A percentile compares a stretch with the other conserved stretches of the same genome.
These are phyloP conservation scores for Furcifer pardalis DNA, from an alignment of 2,797 vertebrate species.

Conservation along the genomic window DNA sequence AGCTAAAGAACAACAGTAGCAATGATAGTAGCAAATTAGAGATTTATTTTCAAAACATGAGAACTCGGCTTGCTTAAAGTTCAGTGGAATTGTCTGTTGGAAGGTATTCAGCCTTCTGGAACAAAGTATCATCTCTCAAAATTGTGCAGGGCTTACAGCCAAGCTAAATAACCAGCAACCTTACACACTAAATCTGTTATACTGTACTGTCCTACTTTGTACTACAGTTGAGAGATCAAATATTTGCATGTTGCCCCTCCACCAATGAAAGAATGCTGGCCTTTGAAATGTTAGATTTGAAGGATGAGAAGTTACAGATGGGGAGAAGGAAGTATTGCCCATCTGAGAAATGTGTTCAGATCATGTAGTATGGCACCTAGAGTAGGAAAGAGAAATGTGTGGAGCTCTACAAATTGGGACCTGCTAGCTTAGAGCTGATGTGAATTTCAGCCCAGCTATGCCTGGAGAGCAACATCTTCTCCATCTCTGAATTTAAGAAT, in stretches of 20 bases:
- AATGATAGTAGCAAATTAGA: neutral
- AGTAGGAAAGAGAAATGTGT: neutral
- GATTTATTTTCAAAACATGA: slow-evolving; percentile 13
- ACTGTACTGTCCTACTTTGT: neutral
- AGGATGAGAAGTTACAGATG: neutral
- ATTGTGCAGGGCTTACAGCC: neutral
- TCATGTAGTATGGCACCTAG: neutral
- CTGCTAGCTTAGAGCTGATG: neutral
- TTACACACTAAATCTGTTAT: neutral
- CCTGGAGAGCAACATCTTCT: neutral
- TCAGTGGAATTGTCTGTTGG: neutral
- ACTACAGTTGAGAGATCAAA: neutral
- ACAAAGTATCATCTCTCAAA: slow-evolving; percentile 3
- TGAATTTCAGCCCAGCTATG: neutral
- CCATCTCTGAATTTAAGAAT: neutral
- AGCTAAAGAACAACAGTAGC: neutral
- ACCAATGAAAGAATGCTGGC: neutral
- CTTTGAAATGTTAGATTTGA: neutral
- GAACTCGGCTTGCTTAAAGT: neutral
- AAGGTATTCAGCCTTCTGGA: neutral
- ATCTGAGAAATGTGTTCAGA: neutral
- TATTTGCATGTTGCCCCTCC: neutral
- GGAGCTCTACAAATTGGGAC: neutral
- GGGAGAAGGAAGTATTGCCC: neutral
- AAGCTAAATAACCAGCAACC: neutral